Conservation (phyloP, 2,888 invertebrate genomes). For the Tanytarsus gracilentus region DNA sequence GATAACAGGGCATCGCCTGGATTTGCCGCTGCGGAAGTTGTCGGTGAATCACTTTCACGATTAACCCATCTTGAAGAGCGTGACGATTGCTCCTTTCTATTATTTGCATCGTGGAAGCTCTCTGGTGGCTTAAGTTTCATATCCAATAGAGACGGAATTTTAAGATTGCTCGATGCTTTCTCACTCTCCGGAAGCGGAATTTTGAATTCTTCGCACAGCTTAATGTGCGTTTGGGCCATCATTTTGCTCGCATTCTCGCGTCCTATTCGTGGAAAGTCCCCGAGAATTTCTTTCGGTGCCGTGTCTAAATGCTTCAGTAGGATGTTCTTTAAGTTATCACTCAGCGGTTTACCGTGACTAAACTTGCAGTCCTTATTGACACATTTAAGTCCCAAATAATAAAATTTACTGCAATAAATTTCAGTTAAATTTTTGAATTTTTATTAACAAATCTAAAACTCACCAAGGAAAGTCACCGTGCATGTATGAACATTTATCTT, state of each 20-base stretch:
- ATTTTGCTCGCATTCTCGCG: conserved; percentile 60
- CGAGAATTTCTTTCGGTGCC: conserved; percentile 81
- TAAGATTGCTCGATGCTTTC: conserved; percentile 31
- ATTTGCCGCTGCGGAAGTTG: neutral
- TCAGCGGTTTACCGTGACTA: conserved; percentile 80
- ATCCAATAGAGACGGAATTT: conserved; percentile 41
- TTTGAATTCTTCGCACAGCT: conserved; percentile 43
- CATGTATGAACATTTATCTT: conserved; percentile 92
- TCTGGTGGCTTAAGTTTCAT: conserved; percentile 38
- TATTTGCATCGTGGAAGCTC: neutral
- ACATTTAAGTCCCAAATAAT: conserved; percentile 85
- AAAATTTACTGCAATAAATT: conserved; percentile 88
- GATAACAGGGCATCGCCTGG: conserved; percentile 38
- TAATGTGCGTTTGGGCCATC: conserved; percentile 46
- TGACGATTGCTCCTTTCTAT: conserved; percentile 32
- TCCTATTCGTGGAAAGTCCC: conserved; percentile 77
- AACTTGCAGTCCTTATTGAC: conserved; percentile 83
- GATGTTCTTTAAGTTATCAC: conserved; percentile 61
- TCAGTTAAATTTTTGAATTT: neutral
- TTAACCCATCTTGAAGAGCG: neutral
- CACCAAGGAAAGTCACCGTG: conserved; percentile 58
- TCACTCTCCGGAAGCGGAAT: conserved; percentile 36
- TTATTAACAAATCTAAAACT: neutral
- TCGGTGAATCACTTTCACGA: conserved; percentile 34
- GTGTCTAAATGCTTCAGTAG: conserved; percentile 73